Evolutionary conservation across 1,140 invertebrate genomes (phyloP).

Genomic region (Elymnias hypermnestra): DNA sequence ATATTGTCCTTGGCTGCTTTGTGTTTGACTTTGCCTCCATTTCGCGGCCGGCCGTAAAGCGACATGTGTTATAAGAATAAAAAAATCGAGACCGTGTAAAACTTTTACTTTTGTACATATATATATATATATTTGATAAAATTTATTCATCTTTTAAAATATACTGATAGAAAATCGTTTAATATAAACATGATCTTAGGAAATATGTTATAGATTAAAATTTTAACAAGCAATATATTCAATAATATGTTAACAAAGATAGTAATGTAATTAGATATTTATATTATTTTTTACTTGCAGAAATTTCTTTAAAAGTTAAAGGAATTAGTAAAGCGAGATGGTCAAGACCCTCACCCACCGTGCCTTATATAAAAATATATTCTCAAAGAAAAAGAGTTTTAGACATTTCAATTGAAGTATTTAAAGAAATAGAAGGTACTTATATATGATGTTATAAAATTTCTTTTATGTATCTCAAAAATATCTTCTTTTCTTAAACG

Average conservation of each 20-base stretch:
- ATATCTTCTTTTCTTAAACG: background rate
- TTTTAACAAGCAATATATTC: too few relatives aligned
- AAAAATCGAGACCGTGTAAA: too few relatives aligned
- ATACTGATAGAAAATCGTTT: too few relatives aligned
- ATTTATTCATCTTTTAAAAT: too few relatives aligned
- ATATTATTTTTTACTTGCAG: constrained; percentile 36
- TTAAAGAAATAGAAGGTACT: constrained; percentile 38
- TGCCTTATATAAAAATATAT: constrained; percentile 58
- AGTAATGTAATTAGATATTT: background rate
- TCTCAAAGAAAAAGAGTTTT: constrained; percentile 48
- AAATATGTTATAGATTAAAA: background rate
- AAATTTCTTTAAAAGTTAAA: constrained; percentile 43
- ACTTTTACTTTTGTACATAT: too few relatives aligned
- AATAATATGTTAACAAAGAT: background rate
- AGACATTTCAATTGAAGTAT: constrained; percentile 38
- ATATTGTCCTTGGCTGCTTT: too few relatives aligned
- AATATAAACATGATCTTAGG: background rate
- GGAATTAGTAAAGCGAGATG: constrained; percentile 50
- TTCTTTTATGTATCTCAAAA: background rate
- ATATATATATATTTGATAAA: too few relatives aligned
- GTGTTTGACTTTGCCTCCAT: too few relatives aligned
- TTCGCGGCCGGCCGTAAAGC: too few relatives aligned
- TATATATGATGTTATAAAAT: background rate
- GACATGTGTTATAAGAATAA: too few relatives aligned
- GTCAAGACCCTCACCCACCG: constrained; percentile 43